Base-by-base conservation (phyloP, 1,140 invertebrate genomes). In the Holcopasites calliopsidis region DNA sequence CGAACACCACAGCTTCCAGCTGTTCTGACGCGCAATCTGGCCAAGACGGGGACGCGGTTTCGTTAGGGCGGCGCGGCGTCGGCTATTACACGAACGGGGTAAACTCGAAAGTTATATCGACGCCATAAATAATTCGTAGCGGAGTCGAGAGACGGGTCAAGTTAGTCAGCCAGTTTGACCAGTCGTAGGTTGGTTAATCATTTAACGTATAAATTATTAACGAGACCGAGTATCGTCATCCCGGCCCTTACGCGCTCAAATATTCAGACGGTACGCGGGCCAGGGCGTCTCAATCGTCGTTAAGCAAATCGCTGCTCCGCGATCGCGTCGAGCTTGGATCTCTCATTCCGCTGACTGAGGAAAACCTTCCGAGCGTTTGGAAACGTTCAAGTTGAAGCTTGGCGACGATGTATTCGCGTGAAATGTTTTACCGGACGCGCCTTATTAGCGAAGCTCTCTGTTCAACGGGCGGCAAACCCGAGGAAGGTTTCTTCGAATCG, bases 181-280 rank as follows among this genome's bases (percentile, higher is more conserved):
- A 35, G 7, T 50, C 18, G 49, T 33, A 65, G 21, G 21, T n/a
- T 26, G 52, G 28, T 77, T 72, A 77, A 79, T 77, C 44, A 58
- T 79, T 77, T 61, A 79, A 16, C 28, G 44, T 13, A 38, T 80
- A 54, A 54, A 78, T 72, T 73, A 77, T 77, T 61, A 28, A 73
- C 16, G 47, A 52, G 50, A 42, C 4, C 47, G 28, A 13, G 23
- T 21, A 40, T 73, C 38, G 16, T 31, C 16, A 2, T 38, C 1
- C 38, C 62, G 23, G 6, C 28, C 62, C 52, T 44, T 4, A 3
- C 1, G 4, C 18, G 18, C 10, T 58, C n/a, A 58, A 33, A 44
- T 16, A 55, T 55, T 35, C 61, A 65, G 21, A 10, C 38, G 13
- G 1, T 18, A 38, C 38, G 23, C 11, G 7, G 21, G 13, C 38